Evolutionary conservation across 2,888 invertebrate species (phyloP).

Genomic region (Rhyacophila evoluta): DNA sequence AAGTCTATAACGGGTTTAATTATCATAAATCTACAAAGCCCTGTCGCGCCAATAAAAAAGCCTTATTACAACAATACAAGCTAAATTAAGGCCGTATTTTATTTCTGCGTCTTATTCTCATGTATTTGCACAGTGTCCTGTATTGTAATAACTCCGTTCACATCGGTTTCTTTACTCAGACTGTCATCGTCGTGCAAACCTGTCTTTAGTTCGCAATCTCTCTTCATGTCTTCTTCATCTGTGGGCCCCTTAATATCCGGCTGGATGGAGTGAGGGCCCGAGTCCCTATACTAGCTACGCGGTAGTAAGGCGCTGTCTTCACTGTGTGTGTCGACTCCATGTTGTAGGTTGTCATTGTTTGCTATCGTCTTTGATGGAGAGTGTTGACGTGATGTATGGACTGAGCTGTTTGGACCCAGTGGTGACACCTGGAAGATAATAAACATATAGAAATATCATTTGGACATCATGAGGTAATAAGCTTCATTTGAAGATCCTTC

Average conservation of each 20-base stretch:
- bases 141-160: slow-evolving; percentile 5
- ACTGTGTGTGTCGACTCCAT: neutral
- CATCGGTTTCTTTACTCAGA: neutral
- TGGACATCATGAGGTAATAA: no score
- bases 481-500: no score
- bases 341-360: neutral
- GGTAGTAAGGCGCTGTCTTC: slow-evolving; percentile 44
- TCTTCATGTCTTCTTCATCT: neutral
- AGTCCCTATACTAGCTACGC: slow-evolving; percentile 34
- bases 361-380: slow-evolving; percentile 33
- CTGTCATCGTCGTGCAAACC: neutral
- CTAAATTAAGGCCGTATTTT: neutral
- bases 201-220: neutral
- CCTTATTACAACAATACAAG: neutral
- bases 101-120: slow-evolving; percentile 5
- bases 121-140: slow-evolving; percentile 25
- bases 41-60: neutral
- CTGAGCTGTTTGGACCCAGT: slow-evolving; percentile 45
- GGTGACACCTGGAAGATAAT: slow-evolving; percentile 48
- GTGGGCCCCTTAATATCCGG: neutral
- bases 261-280: neutral
- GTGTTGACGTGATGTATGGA: slow-evolving; percentile 44
- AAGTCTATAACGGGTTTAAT: neutral
- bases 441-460: no score
- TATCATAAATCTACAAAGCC: neutral